Conservation (phyloP, 2,113 vertebrate species). For the Bucco capensis region DNA sequence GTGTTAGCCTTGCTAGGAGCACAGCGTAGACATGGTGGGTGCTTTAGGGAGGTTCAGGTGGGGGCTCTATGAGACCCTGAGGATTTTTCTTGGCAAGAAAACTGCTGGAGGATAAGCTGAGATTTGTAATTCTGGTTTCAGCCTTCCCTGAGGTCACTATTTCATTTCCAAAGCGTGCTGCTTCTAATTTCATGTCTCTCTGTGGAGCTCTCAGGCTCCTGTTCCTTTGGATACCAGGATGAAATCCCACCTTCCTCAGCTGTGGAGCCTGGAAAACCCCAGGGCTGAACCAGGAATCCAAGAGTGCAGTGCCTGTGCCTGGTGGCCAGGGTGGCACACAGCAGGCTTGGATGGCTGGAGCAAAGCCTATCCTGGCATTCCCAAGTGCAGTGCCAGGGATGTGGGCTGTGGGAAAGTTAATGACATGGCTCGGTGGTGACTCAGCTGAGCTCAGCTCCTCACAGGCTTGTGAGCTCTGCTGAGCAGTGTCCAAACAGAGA, state of each 20-base stretch:
- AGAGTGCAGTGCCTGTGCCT: background rate
- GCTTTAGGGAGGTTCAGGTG: background rate
- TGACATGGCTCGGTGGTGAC: background rate
- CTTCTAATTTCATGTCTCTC: slow-evolving; percentile 30
- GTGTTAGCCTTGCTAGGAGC: background rate
- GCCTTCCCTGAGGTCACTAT: background rate
- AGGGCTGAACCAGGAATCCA: background rate
- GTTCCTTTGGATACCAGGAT: background rate
- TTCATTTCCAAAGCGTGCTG: background rate
- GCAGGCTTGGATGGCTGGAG: background rate
- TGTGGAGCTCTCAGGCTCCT: background rate
- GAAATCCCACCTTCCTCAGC: background rate
- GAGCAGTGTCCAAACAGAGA: background rate
- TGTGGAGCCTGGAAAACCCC: background rate
- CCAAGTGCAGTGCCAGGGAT: background rate
- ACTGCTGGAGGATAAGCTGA: background rate
- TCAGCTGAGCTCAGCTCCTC: background rate
- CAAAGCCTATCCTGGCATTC: background rate
- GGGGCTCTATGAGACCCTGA: background rate
- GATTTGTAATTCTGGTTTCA: slow-evolving; percentile 15
- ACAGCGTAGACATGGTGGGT: background rate
- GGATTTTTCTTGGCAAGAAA: background rate
- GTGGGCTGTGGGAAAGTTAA: background rate
- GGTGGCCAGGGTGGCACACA: background rate
- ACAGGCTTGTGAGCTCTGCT: background rate